These are phyloP conservation scores for Nomada lathburiana DNA, from an alignment of 2,888 invertebrate species.

Conservation along the genomic window DNA sequence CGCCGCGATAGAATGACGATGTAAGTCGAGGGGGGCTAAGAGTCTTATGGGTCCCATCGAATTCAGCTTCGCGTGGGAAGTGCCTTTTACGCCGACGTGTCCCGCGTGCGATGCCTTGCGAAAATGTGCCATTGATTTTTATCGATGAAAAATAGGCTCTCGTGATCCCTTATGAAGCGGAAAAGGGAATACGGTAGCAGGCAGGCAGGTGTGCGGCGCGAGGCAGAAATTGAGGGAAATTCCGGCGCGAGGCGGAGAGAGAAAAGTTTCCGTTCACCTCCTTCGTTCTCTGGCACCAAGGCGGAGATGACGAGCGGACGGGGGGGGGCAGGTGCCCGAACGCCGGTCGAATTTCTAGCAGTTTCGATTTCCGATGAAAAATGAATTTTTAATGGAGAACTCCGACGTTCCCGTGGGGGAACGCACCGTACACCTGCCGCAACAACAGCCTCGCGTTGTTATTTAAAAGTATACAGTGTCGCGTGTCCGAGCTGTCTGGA, in stretches of 20 bases:
- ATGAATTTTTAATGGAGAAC: conserved; percentile 44
- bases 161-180: conserved; percentile 32
- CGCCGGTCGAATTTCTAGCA: conserved; percentile 44
- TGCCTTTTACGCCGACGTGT: conserved; percentile 73
- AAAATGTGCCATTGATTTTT: conserved; percentile 76
- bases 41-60: conserved; percentile 69
- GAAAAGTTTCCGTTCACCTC: neutral
- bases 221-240: conserved; percentile 24
- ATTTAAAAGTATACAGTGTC: neutral
- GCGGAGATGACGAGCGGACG: neutral
- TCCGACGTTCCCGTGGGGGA: neutral
- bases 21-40: conserved; percentile 74
- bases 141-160: conserved; percentile 75
- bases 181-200: conserved; percentile 48
- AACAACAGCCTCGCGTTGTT: neutral
- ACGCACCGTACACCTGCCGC: neutral
- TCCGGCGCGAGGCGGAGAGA: neutral
- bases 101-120: conserved; percentile 68
- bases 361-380: conserved; percentile 51
- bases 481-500: neutral
- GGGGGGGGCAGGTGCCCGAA: neutral
- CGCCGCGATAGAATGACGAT: conserved; percentile 64
- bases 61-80: conserved; percentile 60
- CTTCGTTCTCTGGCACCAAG: neutral
- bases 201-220: conserved; percentile 48